Evolutionary conservation across 2,888 invertebrate genomes (phyloP), one percentile per base, ranked within the genome.

Genomic region (Drosophila borborema): DNA sequence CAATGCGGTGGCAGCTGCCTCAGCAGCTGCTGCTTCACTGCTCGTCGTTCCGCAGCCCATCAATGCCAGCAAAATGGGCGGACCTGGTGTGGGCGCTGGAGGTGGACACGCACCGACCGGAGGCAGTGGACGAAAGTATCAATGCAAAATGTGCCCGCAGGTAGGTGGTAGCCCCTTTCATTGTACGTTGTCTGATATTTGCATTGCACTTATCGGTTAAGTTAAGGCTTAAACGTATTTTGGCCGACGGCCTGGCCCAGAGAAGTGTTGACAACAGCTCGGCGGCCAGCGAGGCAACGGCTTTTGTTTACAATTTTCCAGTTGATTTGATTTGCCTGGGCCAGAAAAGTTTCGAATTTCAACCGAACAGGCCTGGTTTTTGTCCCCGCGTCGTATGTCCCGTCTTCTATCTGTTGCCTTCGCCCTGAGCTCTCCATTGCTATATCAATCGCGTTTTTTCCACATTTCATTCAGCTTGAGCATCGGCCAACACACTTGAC

Each of bases 121-220:
- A 3, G 93, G 93, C 63, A 93, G 92, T 72, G 93, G 93, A 58
- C 89, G 98, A 92, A 98, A 98, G 94, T 98, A 98, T 94, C 97
- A 97, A 93, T 98, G 98, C 95, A 98, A 98, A 94, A 98, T 98
- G 98, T 98, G 98, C 93, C 98, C 98, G 80, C 98, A 98, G 97
- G 98, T 99, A 94, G 94, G 96, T 94, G 60, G 3, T 5, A 38
- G 36, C 23, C 12, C 16, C 59, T 38, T 23, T 23, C 38, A 31
- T 36, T 34, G 34, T 51, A 12, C 51, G 51, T 18, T 16, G 20
- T 55, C 54, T 64, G 64, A 46, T 77, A 64, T 74, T 71, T 80
- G 77, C 59, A 72, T 64, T 67, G 64, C 73, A 45, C 56, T 65
- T 64, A 67, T 40, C 55, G 56, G 70, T 53, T 56, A 77, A 83